Evolutionary conservation across 2,888 invertebrate genomes (phyloP).

Genomic region (Andrena praecox): DNA sequence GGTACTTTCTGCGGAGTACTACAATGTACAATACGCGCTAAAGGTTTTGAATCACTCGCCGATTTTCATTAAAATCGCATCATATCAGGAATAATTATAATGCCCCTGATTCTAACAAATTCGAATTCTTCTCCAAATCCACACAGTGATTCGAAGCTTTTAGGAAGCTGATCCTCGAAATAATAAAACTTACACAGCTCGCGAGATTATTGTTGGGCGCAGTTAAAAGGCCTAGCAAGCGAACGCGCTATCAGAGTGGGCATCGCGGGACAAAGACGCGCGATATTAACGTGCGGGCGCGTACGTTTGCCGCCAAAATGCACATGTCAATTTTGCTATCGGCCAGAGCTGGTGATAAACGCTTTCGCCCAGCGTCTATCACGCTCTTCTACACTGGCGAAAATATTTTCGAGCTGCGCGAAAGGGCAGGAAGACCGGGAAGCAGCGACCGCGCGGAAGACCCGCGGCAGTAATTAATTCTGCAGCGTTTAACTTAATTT

Average conservation of each 20-base stretch:
- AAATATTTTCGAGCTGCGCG: slow-evolving; percentile 42
- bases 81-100: no score
- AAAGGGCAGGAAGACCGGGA: slow-evolving; percentile 27
- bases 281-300: slow-evolving; percentile 8
- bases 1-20: no score
- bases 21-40: no score
- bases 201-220: neutral
- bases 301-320: slow-evolving; percentile 36
- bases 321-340: slow-evolving; percentile 45
- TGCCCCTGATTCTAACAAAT: no score
- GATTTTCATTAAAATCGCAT: no score
- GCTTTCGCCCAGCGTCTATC: neutral
- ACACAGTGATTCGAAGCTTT: no score
- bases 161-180: no score
- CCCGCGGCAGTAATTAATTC: slow-evolving; percentile 65
- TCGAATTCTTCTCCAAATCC: no score
- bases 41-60: no score
- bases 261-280: neutral
- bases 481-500: slow-evolving; percentile 71
- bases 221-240: neutral
- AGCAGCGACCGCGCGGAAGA: slow-evolving; percentile 43
- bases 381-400: neutral
- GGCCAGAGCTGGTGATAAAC: slow-evolving; percentile 19
- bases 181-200: no score
- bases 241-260: slow-evolving; percentile 9